Evolutionary conservation across 2,113 vertebrate species (phyloP).

Genomic region (Malurus cyaneus): DNA sequence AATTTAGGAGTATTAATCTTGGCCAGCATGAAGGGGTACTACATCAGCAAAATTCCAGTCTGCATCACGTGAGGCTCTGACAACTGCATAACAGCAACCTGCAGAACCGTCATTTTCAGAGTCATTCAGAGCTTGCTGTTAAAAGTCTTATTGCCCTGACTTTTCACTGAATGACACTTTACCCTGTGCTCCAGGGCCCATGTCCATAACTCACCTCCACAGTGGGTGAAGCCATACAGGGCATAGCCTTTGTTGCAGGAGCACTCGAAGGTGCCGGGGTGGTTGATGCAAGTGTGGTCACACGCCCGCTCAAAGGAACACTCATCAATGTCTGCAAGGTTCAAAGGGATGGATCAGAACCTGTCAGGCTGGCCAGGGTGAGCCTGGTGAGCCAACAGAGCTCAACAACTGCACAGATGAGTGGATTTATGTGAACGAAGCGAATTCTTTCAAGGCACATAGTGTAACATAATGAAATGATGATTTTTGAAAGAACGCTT

Average conservation of each 20-base stretch:
- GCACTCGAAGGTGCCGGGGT: constrained; percentile 90
- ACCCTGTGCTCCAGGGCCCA: not conserved
- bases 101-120: not conserved
- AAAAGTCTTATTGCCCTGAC: not conserved
- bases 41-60: not conserved
- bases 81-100: not conserved
- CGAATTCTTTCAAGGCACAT: not conserved
- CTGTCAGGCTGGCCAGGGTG: not conserved
- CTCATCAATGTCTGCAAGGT: constrained; percentile 93
- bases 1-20: not conserved
- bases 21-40: not conserved
- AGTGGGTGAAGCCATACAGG: constrained; percentile 93
- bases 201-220: constrained; percentile 84
- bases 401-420: not conserved
- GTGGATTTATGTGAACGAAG: not conserved
- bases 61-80: not conserved
- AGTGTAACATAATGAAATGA: not conserved
- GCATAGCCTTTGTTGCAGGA: constrained; percentile 90
- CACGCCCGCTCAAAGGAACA: constrained; percentile 96
- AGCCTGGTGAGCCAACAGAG: not conserved
- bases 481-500: not conserved
- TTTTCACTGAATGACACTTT: not conserved
- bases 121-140: not conserved
- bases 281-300: constrained; percentile 94
- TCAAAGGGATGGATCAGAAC: constrained; percentile 42